Conservation (phyloP, 2,888 invertebrate genomes). For the Escarpia spicata region DNA sequence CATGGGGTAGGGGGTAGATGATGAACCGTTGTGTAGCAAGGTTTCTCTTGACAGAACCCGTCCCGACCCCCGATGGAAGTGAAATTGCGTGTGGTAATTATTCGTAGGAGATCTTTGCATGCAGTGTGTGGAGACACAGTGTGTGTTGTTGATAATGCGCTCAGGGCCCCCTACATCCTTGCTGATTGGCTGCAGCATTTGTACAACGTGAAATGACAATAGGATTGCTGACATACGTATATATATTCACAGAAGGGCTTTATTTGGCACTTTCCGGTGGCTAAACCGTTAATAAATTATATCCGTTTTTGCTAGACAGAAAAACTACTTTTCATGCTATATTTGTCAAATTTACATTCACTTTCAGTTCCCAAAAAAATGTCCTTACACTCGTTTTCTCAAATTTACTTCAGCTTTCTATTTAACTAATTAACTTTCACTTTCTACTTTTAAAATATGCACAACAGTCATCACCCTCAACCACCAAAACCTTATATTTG, state of each 20-base stretch:
- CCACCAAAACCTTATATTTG: neutral
- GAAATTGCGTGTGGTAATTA: constrained; percentile 70
- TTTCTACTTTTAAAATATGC: neutral
- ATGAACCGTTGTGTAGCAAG: neutral
- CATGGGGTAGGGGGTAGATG: neutral
- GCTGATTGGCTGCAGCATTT: neutral
- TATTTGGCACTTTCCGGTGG: neutral
- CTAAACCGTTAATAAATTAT: neutral
- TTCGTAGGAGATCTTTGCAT: neutral
- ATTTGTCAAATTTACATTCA: neutral
- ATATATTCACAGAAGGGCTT: neutral
- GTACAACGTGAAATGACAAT: neutral
- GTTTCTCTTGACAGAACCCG: constrained; percentile 64
- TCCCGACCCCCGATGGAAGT: constrained; percentile 69
- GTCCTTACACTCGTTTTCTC: too few species aligned
- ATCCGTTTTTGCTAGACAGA: neutral
- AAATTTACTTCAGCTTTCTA: too few species aligned
- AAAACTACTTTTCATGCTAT: neutral
- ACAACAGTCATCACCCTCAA: neutral
- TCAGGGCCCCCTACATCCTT: neutral
- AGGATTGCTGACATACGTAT: neutral
- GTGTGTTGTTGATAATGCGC: neutral
- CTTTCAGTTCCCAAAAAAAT: neutral
- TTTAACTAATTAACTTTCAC: neutral
- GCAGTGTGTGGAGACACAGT: neutral